These are phyloP conservation scores for Myopa testacea DNA, from an alignment of 2,888 invertebrate genomes.

Conservation along the genomic window DNA sequence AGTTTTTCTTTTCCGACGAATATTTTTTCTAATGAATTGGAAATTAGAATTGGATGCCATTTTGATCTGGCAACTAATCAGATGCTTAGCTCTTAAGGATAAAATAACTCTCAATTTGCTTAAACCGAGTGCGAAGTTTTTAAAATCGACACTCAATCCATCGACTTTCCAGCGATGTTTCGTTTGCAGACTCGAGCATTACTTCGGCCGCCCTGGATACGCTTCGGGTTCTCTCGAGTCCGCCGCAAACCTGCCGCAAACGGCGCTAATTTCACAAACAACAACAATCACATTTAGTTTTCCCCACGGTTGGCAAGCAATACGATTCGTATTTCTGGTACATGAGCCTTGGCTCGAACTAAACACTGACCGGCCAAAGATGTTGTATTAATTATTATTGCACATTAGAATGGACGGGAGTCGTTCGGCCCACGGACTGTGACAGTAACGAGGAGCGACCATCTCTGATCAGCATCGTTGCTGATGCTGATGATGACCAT, in stretches of 20 bases:
- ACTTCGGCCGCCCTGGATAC: too few species aligned
- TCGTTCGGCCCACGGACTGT: neutral
- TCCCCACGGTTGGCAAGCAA: neutral
- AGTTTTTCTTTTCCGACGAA: neutral
- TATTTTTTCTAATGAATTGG: too few species aligned
- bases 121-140: too few species aligned
- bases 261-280: neutral
- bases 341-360: neutral
- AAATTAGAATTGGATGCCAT: too few species aligned
- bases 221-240: too few species aligned
- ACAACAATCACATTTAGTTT: neutral
- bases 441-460: neutral
- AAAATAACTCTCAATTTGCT: too few species aligned
- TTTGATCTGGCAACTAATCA: too few species aligned
- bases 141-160: too few species aligned
- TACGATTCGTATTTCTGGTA: neutral
- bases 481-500: conserved; percentile 55
- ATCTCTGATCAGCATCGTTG: neutral
- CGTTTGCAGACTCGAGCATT: too few species aligned
- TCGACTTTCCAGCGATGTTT: too few species aligned
- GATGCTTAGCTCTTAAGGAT: too few species aligned
- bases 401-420: conserved; percentile 35
- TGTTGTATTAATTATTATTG: conserved; percentile 39
- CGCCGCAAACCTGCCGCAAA: neutral
- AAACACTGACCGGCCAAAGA: conserved; percentile 28